Conservation (phyloP, 2,797 vertebrate genomes). For the Karalla daura region DNA sequence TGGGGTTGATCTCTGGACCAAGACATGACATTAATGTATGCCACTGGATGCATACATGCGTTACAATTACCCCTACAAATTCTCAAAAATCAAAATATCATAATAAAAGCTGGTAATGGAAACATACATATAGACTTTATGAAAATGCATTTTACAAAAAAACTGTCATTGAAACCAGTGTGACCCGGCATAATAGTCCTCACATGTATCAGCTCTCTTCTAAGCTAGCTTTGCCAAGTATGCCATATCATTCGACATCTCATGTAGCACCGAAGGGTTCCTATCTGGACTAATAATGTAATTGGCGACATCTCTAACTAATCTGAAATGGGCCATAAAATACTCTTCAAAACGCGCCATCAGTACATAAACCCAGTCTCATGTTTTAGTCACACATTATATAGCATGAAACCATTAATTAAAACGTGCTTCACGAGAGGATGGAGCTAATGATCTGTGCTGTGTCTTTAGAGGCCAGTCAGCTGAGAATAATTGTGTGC, state of each 20-base stretch:
- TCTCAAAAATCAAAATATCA: no score
- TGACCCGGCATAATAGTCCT: no score
- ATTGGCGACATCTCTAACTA: conserved; percentile 41
- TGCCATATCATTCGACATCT: conserved; percentile 28
- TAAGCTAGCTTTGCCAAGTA: conserved; percentile 21
- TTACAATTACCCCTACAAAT: no score
- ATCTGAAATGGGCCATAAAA: conserved; percentile 50
- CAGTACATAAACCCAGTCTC: conserved; percentile 47
- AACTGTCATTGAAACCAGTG: no score
- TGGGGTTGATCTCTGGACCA: no score
- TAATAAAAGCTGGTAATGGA: no score
- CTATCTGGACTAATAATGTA: conserved; percentile 21
- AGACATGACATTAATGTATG: no score
- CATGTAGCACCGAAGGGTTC: conserved; percentile 23
- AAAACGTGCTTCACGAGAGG: conserved; percentile 39
- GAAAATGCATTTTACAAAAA: no score
- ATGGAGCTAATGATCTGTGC: conserved; percentile 68
- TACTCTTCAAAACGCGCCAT: conserved; percentile 23
- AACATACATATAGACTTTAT: no score
- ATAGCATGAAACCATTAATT: conserved; percentile 68
- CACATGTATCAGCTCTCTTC: not conserved
- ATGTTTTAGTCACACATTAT: conserved; percentile 49
- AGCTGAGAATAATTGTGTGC: conserved; percentile 60
- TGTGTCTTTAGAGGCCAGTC: conserved; percentile 67
- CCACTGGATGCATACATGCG: no score